Percentiles rank a stretch among this genome's conserved stretches.
These are phyloP conservation scores for Aporophyla nigra DNA, from an alignment of 2,888 invertebrate genomes.

Conservation along the genomic window DNA sequence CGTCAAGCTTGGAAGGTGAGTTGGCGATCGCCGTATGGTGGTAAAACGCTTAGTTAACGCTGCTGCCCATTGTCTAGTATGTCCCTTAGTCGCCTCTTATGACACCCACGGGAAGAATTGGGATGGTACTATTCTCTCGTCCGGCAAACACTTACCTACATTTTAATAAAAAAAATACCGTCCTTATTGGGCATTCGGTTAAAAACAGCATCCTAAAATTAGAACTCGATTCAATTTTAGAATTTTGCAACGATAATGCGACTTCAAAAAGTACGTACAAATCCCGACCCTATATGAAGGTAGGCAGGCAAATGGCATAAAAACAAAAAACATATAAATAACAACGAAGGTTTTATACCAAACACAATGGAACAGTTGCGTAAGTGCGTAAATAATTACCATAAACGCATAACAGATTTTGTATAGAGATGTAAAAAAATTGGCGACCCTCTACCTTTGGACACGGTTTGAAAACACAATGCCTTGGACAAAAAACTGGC, in stretches of 20 bases:
- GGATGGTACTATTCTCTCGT: too few relatives aligned
- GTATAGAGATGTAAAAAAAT: conserved; percentile 55
- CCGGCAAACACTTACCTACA: too few relatives aligned
- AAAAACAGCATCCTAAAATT: neutral
- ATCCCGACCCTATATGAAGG: neutral
- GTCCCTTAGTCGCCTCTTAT: too few relatives aligned
- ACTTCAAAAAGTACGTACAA: neutral
- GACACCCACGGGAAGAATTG: too few relatives aligned
- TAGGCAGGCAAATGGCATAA: neutral
- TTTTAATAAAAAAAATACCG: too few relatives aligned
- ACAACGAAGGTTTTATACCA: conserved; percentile 43
- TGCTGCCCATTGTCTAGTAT: too few relatives aligned
- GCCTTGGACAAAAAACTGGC: conserved; percentile 57
- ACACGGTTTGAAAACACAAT: conserved; percentile 65
- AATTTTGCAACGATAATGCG: neutral
- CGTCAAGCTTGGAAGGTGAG: too few relatives aligned
- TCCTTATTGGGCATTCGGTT: neutral
- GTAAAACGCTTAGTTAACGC: too few relatives aligned
- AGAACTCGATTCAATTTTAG: too few relatives aligned
- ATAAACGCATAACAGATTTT: conserved; percentile 58
- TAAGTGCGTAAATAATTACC: conserved; percentile 62
- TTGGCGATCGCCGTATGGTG: too few relatives aligned
- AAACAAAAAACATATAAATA: conserved; percentile 16
- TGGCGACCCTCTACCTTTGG: conserved; percentile 46
- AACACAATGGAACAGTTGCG: conserved; percentile 60